phyloP scores from a whole-genome alignment of 1,140 invertebrate genomes.

The Paraescarpia echinospica region DNA sequence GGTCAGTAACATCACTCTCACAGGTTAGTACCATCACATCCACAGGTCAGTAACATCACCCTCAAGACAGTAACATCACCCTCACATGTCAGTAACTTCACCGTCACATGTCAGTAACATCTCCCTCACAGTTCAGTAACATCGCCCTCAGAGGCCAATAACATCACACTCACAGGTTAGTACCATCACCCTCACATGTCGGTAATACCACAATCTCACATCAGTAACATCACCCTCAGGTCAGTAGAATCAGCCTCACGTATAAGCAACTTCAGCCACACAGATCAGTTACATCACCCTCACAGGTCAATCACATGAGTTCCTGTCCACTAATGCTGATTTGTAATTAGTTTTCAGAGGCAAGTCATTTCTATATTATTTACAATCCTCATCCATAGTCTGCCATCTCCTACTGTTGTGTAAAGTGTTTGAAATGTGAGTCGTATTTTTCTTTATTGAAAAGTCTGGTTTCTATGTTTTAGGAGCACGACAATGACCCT shows the following conservation, averaged over 20 bases:
- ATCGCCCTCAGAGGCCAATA: not conserved
- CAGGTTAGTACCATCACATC: too few species aligned
- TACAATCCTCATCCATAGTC: not conserved
- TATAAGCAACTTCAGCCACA: conserved; percentile 71
- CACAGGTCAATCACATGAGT: not conserved
- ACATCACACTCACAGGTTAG: not conserved
- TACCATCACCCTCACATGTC: not conserved
- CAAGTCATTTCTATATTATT: not conserved
- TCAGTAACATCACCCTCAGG: too few species aligned
- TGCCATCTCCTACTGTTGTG: not conserved
- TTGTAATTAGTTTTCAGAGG: too few species aligned
- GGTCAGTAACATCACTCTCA: too few species aligned
- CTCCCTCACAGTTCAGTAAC: conserved; percentile 62
- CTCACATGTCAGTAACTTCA: too few species aligned
- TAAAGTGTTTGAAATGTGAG: not conserved
- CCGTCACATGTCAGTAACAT: conserved; percentile 28
- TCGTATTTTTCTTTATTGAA: not conserved
- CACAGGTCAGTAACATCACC: too few species aligned
- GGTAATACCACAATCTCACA: not conserved
- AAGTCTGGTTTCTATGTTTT: not conserved
- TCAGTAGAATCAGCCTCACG: too few species aligned
- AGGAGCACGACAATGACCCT: conserved; percentile 43
- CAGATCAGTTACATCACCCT: conserved; percentile 50
- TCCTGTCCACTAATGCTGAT: too few species aligned
- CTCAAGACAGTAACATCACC: too few species aligned